Percentiles rank a stretch among this genome's conserved stretches.
Evolutionary conservation across 2,888 invertebrate genomes (phyloP).

Genomic region (Abscondita cerata): DNA sequence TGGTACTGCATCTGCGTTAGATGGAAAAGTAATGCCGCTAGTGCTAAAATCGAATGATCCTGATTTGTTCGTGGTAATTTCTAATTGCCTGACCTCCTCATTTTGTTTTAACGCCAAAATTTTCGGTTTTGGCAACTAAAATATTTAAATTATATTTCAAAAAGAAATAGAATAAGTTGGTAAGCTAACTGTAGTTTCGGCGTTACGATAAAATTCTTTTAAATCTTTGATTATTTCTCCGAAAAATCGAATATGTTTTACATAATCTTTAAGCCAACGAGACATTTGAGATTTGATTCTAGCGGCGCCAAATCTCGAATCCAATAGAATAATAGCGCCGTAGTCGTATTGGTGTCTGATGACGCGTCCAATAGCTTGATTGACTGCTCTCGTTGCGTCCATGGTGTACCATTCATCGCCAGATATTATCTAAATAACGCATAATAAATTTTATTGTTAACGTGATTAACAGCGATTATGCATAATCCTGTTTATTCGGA

Average conservation of each 20-base stretch:
- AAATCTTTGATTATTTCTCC: constrained; percentile 75
- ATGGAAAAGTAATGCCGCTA: background rate
- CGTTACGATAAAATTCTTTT: constrained; percentile 74
- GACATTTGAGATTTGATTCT: constrained; percentile 77
- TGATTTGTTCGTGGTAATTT: constrained; percentile 1
- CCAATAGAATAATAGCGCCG: constrained; percentile 94
- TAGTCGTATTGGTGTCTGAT: constrained; percentile 92
- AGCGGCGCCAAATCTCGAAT: constrained; percentile 79
- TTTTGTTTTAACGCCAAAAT: constrained; percentile 2
- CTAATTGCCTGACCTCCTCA: no score
- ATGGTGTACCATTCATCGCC: constrained; percentile 91
- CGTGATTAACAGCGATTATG: background rate
- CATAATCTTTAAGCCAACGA: constrained; percentile 79
- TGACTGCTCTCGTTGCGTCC: constrained; percentile 95
- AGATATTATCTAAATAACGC: constrained; percentile 64
- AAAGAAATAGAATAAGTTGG: background rate
- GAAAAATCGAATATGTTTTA: constrained; percentile 71
- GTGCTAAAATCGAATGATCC: constrained; percentile 1
- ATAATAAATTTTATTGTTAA: background rate
- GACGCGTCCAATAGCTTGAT: constrained; percentile 98
- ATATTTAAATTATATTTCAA: background rate
- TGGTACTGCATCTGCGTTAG: no score
- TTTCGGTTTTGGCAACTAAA: constrained; percentile 32
- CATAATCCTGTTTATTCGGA: no score
- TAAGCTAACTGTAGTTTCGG: constrained; percentile 60